These are phyloP conservation scores for Gymnorhina tibicen DNA, from an alignment of 2,113 vertebrate species.

Conservation along the genomic window DNA sequence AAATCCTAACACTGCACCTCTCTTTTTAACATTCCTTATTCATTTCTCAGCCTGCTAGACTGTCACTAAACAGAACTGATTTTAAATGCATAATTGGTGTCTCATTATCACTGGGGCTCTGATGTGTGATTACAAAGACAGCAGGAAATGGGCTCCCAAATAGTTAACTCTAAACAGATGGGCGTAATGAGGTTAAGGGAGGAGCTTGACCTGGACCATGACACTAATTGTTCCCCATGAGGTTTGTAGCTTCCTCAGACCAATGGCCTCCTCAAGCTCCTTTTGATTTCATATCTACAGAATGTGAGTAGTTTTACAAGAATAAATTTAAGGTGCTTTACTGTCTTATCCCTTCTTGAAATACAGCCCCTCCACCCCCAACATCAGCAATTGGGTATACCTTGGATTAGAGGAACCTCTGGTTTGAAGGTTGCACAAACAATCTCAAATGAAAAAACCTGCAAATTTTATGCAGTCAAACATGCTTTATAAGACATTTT, in stretches of 20 bases:
- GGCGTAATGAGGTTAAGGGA: background rate
- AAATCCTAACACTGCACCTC: background rate
- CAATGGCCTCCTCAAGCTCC: background rate
- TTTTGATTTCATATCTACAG: background rate
- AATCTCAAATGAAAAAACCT: background rate
- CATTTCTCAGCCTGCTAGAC: background rate
- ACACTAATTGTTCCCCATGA: background rate
- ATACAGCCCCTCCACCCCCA: background rate
- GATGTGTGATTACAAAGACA: background rate
- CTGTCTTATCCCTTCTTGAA: background rate
- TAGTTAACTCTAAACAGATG: background rate
- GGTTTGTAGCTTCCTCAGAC: background rate
- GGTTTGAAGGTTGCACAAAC: background rate
- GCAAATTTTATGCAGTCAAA: background rate
- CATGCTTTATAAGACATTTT: background rate
- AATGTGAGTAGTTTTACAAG: background rate
- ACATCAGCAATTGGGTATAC: background rate
- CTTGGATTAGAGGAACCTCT: background rate
- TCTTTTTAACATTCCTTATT: background rate
- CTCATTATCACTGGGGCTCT: fast-evolving
- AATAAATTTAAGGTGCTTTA: background rate
- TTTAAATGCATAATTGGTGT: background rate
- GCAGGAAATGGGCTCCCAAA: background rate
- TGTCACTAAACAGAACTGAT: background rate
- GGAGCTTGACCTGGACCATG: background rate